Evolutionary conservation across 2,888 invertebrate genomes (phyloP).

Genomic region (Lasius fuliginosus): DNA sequence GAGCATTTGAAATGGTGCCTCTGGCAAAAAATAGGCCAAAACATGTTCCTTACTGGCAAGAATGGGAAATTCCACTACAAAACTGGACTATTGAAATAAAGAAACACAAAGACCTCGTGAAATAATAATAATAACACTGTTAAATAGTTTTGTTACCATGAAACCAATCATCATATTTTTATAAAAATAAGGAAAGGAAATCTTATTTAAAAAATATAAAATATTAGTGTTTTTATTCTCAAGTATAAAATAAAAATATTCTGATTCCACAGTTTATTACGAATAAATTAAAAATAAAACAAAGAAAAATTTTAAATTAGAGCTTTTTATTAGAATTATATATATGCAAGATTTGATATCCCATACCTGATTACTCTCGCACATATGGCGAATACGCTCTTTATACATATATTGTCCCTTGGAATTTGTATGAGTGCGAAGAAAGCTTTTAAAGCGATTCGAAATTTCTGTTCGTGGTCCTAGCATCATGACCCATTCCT

Average conservation of each 20-base stretch:
- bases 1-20: conserved; percentile 99
- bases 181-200: conserved; percentile 6
- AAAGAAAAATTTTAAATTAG: neutral
- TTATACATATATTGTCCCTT: conserved; percentile 96
- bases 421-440: conserved; percentile 95
- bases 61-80: conserved; percentile 97
- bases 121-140: conserved; percentile 19
- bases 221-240: neutral
- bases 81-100: conserved; percentile 88
- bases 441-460: conserved; percentile 96
- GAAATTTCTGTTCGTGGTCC: conserved; percentile 98
- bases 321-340: neutral
- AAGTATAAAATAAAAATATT: conserved; percentile 35
- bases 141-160: neutral
- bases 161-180: neutral
- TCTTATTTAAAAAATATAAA: conserved; percentile 12
- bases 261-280: neutral
- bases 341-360: conserved; percentile 28
- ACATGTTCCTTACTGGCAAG: conserved; percentile 97
- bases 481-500: conserved; percentile 98
- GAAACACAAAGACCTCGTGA: conserved; percentile 54
- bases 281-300: conserved; percentile 14
- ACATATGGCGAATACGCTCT: conserved; percentile 97
- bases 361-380: conserved; percentile 93
- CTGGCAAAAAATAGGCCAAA: conserved; percentile 98